A percentile compares a stretch with the other conserved stretches of the same genome.
Conservation (phyloP, 2,888 invertebrate species). For the Argyresthia goedartella region DNA sequence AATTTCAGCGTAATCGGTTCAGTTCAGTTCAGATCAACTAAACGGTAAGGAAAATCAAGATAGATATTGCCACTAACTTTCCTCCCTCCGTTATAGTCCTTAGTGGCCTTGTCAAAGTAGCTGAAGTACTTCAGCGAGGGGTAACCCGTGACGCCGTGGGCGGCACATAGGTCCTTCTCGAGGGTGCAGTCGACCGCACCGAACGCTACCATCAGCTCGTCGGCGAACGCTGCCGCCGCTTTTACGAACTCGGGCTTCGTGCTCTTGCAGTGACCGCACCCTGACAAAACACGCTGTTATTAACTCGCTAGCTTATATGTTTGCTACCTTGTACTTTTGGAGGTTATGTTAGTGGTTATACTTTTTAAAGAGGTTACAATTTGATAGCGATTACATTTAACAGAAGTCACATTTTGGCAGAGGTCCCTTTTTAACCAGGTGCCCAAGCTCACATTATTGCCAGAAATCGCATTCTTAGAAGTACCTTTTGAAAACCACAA, state of each 20-base stretch:
- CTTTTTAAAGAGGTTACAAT: no score
- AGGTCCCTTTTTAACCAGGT: no score
- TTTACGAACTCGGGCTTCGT: slow-evolving; percentile 82
- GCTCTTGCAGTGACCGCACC: slow-evolving; percentile 93
- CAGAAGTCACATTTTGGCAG: no score
- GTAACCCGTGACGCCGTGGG: slow-evolving; percentile 83
- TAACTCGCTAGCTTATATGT: no score
- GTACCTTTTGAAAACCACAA: no score
- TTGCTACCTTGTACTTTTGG: no score
- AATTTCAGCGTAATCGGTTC: no score
- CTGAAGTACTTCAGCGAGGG: slow-evolving; percentile 91
- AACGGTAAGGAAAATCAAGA: background rate
- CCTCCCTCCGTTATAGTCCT: slow-evolving; percentile 80
- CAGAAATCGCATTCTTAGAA: no score
- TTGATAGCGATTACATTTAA: no score
- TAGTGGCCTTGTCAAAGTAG: slow-evolving; percentile 78
- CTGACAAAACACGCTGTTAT: slow-evolving; percentile 62
- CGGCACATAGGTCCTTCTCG: slow-evolving; percentile 73
- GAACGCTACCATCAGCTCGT: slow-evolving; percentile 82
- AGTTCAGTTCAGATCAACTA: no score
- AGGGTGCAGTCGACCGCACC: slow-evolving; percentile 88
- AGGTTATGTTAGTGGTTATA: no score
- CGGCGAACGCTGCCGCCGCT: slow-evolving; percentile 81
- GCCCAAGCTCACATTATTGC: no score
- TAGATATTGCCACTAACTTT: slow-evolving; percentile 55